These are phyloP conservation scores for Anneissia japonica DNA, from an alignment of 35 echinoderm and acorn worm genomes.

Conservation along the genomic window DNA sequence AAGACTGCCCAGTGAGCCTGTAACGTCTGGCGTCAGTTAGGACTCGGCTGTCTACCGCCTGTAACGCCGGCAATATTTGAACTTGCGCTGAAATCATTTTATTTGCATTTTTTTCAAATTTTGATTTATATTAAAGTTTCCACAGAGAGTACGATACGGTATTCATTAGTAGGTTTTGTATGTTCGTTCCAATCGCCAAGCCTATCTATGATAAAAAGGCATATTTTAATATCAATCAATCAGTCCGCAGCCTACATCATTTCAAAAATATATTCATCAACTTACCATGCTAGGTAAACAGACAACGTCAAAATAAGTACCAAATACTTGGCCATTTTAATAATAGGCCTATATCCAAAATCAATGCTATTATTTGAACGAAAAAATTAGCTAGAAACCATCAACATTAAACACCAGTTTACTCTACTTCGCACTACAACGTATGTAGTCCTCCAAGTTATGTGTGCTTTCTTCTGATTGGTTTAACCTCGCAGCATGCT, in stretches of 20 bases:
- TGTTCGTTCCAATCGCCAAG: too few species aligned
- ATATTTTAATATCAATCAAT: too few species aligned
- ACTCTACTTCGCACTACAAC: background rate
- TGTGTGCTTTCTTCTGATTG: background rate
- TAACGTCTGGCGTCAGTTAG: background rate
- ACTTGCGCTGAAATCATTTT: too few species aligned
- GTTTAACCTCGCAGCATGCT: background rate
- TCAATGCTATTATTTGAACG: too few species aligned
- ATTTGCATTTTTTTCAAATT: too few species aligned
- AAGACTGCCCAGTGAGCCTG: background rate
- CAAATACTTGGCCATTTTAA: background rate
- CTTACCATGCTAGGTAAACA: background rate
- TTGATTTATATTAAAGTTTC: too few species aligned
- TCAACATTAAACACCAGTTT: background rate
- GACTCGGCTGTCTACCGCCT: background rate
- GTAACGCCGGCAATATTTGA: background rate
- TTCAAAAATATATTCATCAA: too few species aligned
- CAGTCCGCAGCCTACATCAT: too few species aligned
- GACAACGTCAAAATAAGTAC: background rate
- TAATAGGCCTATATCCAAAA: background rate
- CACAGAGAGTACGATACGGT: too few species aligned
- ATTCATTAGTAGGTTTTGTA: too few species aligned
- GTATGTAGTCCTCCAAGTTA: background rate
- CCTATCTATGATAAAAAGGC: too few species aligned
- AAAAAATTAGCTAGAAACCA: background rate